Evolutionary conservation across 2,113 vertebrate genomes (phyloP).

Genomic region (Rhegmatorhina hoffmannsi): DNA sequence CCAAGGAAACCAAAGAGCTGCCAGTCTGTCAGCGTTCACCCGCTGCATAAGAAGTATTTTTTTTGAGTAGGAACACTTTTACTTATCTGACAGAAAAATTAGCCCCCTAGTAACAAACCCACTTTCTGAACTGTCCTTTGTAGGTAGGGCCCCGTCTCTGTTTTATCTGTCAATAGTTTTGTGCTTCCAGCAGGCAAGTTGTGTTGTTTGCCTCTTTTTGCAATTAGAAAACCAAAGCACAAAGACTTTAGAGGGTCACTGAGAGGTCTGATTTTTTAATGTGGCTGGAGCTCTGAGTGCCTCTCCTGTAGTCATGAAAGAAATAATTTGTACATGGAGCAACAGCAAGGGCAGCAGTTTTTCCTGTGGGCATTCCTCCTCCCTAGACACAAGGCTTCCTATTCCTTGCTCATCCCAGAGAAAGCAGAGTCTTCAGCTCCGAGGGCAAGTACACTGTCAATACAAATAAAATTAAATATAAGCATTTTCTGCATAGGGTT

Average conservation of each 20-base stretch:
- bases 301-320: neutral
- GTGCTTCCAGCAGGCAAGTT: neutral
- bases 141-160: neutral
- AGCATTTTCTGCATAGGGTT: neutral
- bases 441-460: rapidly evolving
- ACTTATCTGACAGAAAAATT: neutral
- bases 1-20: neutral
- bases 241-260: neutral
- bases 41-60: neutral
- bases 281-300: neutral
- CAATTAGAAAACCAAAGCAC: neutral
- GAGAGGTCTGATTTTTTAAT: neutral
- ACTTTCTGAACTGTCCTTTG: neutral
- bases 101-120: neutral
- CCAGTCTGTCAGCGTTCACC: neutral
- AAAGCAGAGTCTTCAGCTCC: neutral
- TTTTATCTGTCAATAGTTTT: neutral
- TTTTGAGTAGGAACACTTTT: neutral
- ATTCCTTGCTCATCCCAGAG: neutral
- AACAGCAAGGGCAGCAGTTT: neutral
- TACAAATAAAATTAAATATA: neutral
- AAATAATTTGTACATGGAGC: neutral
- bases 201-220: neutral
- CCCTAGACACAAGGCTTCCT: neutral
- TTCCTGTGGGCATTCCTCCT: neutral